A percentile compares a stretch with the other conserved stretches of the same genome.
These are phyloP conservation scores for Papio anubis DNA, from an alignment of 2,113 vertebrate species.

Conservation along the genomic window DNA sequence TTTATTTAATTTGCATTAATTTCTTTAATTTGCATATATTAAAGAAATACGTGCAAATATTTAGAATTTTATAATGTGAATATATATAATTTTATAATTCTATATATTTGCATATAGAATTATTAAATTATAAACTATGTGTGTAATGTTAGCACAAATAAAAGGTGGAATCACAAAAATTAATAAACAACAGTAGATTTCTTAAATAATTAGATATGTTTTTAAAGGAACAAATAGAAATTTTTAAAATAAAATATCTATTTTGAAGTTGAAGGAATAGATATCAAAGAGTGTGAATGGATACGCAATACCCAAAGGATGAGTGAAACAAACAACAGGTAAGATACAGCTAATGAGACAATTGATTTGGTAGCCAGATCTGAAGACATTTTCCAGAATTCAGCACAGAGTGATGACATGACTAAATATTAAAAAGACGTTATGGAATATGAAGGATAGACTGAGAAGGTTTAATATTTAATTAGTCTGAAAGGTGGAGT, in stretches of 20 bases:
- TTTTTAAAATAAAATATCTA: not conserved
- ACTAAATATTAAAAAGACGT: not conserved
- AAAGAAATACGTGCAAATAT: too few species aligned
- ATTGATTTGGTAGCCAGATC: not conserved
- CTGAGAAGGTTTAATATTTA: slow-evolving; percentile 8
- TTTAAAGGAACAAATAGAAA: not conserved
- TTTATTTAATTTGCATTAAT: too few species aligned
- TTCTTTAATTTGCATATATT: too few species aligned
- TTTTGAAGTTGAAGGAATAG: not conserved
- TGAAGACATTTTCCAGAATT: not conserved
- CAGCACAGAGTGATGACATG: not conserved
- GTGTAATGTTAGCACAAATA: not conserved
- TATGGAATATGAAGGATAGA: not conserved
- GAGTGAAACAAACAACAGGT: not conserved
- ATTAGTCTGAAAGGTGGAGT: not conserved
- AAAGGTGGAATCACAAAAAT: not conserved
- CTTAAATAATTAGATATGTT: not conserved
- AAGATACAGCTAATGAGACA: not conserved
- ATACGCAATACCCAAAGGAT: not conserved
- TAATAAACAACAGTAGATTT: not conserved
- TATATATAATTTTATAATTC: too few species aligned
- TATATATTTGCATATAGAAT: not conserved
- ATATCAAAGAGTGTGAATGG: not conserved
- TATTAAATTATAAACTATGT: not conserved
- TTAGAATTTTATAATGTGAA: too few species aligned